phyloP scores from a whole-genome alignment of 2,113 vertebrate genomes.

The Podiceps cristatus region DNA sequence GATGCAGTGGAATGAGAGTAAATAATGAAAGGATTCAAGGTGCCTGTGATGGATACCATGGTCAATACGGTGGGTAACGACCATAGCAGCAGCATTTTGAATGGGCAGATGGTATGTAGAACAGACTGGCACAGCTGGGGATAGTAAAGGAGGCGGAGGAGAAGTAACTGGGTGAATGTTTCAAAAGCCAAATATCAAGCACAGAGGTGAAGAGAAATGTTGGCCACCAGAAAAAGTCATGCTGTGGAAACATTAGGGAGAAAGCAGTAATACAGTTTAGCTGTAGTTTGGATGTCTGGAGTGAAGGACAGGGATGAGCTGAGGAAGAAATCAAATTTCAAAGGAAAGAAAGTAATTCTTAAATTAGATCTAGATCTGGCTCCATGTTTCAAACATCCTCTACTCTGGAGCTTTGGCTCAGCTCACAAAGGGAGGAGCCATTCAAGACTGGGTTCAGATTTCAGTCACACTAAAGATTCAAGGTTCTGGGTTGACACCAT shows the following conservation, averaged over 20 bases:
- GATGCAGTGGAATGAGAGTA: background rate
- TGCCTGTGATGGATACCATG: background rate
- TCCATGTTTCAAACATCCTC: slow-evolving; percentile 4
- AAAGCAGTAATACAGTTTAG: background rate
- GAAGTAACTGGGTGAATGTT: background rate
- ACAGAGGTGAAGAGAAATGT: background rate
- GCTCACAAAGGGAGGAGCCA: background rate
- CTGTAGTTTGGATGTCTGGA: background rate
- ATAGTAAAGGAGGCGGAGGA: background rate
- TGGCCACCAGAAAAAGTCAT: background rate
- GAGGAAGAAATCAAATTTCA: background rate
- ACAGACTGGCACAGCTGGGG: background rate
- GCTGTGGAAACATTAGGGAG: background rate
- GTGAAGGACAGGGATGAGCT: background rate
- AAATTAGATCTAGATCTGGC: background rate
- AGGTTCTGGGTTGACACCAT: background rate
- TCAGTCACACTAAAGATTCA: slow-evolving; percentile 7
- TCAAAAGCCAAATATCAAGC: background rate
- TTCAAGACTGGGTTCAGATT: background rate
- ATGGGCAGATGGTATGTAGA: background rate
- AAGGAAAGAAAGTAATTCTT: background rate
- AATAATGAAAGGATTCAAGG: background rate
- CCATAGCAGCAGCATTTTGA: background rate
- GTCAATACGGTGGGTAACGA: background rate
- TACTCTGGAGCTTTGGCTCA: background rate